Base-by-base conservation (phyloP, 2,113 vertebrate genomes). In the Apodemus sylvaticus region DNA sequence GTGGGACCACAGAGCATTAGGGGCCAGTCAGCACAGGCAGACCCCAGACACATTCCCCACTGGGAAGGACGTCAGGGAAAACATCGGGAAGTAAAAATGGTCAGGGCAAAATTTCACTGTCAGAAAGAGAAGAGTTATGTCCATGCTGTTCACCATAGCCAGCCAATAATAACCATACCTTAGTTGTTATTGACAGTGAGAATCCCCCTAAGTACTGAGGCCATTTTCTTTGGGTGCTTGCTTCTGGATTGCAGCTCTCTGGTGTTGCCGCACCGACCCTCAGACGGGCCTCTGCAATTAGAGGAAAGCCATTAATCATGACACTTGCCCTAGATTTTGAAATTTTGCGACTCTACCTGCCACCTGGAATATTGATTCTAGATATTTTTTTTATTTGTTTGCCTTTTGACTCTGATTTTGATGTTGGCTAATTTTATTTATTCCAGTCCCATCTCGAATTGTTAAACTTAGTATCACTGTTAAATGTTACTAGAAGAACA, bases 291-390 rank as follows among this genome's bases (percentile, higher is more conserved):
- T 81, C 70, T 85, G 58, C 58, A 60, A 16, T 77, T 89, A n/a
- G 39, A 34, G 34, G 55, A 93, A 92, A 85, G 70, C 85, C 79
- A 45, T 89, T 94, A 91, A 82, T 97, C 79, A 83, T 66, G 86
- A 91, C 70, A 42, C 62, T 88, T 70, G 88, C 39, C 64, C 96
- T 86, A 94, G 93, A 95, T 85, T 96, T 87, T 88, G 85, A 87
- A 86, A 90, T 74, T 89, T 62, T 58, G 53, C 66, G 93, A 14
- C 51, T 90, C 45, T 89, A n/a, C 87, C 79, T 93, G 53, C 36
- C 93, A 83, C 26, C 76, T 74, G 53, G 76, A 89, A 45, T 81
- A 85, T 5, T 81, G 48, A 78, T 29, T 78, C 51, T 82, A 9
- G 14, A 31, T 29, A 26, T 42, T 68, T 55, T 20, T 64, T 79